Conservation (phyloP, 2,113 vertebrate species). For the Sinocyclocheilus maitianheensis region DNA sequence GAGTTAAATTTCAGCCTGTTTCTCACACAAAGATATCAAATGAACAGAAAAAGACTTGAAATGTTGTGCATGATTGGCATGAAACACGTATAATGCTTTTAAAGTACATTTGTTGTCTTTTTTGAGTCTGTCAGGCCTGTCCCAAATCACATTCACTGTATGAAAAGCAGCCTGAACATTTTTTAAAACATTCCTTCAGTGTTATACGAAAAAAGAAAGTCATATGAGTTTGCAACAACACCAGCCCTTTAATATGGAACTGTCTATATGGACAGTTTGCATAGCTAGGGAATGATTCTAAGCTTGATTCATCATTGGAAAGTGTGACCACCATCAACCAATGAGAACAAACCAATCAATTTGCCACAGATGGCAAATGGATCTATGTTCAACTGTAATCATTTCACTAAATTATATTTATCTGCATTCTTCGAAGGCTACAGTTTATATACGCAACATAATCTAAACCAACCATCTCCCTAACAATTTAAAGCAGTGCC, state of each 20-base stretch:
- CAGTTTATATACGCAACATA: slow-evolving; percentile 62
- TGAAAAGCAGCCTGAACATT: not conserved
- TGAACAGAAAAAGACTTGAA: too few relatives aligned
- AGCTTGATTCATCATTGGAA: not conserved
- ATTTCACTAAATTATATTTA: slow-evolving; percentile 54
- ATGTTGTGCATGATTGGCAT: too few relatives aligned
- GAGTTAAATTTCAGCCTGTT: too few relatives aligned
- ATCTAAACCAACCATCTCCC: slow-evolving; percentile 57
- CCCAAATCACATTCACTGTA: not conserved
- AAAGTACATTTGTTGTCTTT: not conserved
- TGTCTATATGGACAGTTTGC: not conserved
- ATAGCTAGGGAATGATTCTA: not conserved
- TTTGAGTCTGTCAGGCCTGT: not conserved
- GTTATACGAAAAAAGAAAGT: too few relatives aligned
- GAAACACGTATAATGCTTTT: too few relatives aligned
- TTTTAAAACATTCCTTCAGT: not conserved
- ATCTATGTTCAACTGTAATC: slow-evolving; percentile 41
- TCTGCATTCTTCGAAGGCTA: slow-evolving; percentile 54
- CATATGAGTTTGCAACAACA: too few relatives aligned
- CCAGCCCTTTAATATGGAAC: too few relatives aligned
- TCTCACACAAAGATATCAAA: too few relatives aligned
- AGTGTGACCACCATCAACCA: not conserved
- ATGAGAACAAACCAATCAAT: not conserved
- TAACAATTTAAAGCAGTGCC: slow-evolving; percentile 44
- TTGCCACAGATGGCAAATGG: not conserved